A percentile compares a stretch with the other conserved stretches of the same genome.
Evolutionary conservation across 1,140 invertebrate species (phyloP).

Genomic region (Drosophila ercepeae): DNA sequence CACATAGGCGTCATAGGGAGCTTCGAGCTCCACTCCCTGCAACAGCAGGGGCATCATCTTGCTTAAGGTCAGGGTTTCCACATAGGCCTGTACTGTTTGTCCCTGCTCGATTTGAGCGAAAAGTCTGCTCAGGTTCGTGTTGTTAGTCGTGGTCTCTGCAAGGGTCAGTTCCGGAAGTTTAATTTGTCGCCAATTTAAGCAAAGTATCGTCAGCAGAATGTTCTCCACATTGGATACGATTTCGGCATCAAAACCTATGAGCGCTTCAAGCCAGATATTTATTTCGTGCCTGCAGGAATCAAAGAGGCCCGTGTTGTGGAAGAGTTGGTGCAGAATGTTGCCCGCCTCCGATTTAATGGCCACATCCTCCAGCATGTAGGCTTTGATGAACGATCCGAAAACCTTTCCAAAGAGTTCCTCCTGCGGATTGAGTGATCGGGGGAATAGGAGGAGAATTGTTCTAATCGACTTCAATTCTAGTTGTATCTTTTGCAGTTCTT

Average conservation of each 20-base stretch:
- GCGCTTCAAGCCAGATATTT: slow-evolving; percentile 87
- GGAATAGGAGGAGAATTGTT: slow-evolving; percentile 86
- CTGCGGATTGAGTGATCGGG: slow-evolving; percentile 85
- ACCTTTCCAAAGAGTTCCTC: slow-evolving; percentile 86
- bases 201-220: slow-evolving; percentile 60
- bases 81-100: slow-evolving; percentile 72
- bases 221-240: slow-evolving; percentile 55
- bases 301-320: slow-evolving; percentile 87
- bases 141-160: slow-evolving; percentile 29
- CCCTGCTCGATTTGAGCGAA: slow-evolving; percentile 77
- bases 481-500: slow-evolving; percentile 58
- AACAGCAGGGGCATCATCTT: slow-evolving; percentile 71
- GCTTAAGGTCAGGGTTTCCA: slow-evolving; percentile 69
- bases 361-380: slow-evolving; percentile 83
- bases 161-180: slow-evolving; percentile 38
- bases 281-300: slow-evolving; percentile 86
- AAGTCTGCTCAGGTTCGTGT: slow-evolving; percentile 60
- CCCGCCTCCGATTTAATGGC: slow-evolving; percentile 77
- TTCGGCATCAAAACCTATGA: slow-evolving; percentile 58
- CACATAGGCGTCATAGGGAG: slow-evolving; percentile 66
- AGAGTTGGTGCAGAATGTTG: slow-evolving; percentile 84
- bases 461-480: slow-evolving; percentile 88
- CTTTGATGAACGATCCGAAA: slow-evolving; percentile 85
- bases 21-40: slow-evolving; percentile 57
- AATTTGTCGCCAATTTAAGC: slow-evolving; percentile 49